Percentiles rank a stretch among this genome's conserved stretches.
These are phyloP conservation scores for Eristalis tenax DNA, from an alignment of 2,888 invertebrate species.

Conservation along the genomic window DNA sequence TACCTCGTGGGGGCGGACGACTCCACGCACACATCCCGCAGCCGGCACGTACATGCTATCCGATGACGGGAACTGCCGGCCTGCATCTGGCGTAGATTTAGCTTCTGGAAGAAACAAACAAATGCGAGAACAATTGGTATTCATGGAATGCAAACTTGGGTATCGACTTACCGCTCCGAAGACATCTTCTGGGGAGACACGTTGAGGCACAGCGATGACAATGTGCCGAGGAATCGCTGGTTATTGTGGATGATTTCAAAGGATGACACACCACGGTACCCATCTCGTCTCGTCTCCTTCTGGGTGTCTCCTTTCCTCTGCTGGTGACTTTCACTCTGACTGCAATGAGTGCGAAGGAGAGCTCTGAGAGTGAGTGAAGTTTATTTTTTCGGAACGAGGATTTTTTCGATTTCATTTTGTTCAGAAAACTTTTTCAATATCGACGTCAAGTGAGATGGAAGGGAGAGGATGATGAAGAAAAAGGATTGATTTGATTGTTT, in stretches of 20 bases:
- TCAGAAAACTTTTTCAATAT: slow-evolving; percentile 58
- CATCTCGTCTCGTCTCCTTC: slow-evolving; percentile 57
- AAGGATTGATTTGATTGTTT: slow-evolving; percentile 31
- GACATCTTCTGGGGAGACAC: slow-evolving; percentile 70
- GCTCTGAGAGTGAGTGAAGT: not conserved
- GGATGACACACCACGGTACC: slow-evolving; percentile 74
- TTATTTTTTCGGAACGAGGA: slow-evolving; percentile 3
- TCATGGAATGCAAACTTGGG: slow-evolving; percentile 56
- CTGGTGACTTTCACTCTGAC: slow-evolving; percentile 20
- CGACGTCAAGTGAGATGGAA: not conserved
- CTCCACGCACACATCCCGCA: slow-evolving; percentile 24
- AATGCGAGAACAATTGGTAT: slow-evolving; percentile 28
- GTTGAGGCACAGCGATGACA: slow-evolving; percentile 73
- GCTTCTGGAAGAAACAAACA: slow-evolving; percentile 22
- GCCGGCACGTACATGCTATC: slow-evolving; percentile 59
- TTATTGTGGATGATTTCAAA: slow-evolving; percentile 59
- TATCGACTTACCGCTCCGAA: slow-evolving; percentile 61
- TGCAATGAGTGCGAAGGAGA: slow-evolving; percentile 50
- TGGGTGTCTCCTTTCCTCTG: not conserved
- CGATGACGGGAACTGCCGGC: slow-evolving; percentile 36
- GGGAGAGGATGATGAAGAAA: not conserved
- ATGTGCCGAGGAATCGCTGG: slow-evolving; percentile 68
- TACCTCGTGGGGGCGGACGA: not conserved
- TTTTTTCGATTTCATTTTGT: not conserved
- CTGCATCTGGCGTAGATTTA: slow-evolving; percentile 38